Evolutionary conservation across 92 coral and sea anemone species (phyloP), one percentile per base, ranked within the genome.

Genomic region (Phenganax subtilis): DNA sequence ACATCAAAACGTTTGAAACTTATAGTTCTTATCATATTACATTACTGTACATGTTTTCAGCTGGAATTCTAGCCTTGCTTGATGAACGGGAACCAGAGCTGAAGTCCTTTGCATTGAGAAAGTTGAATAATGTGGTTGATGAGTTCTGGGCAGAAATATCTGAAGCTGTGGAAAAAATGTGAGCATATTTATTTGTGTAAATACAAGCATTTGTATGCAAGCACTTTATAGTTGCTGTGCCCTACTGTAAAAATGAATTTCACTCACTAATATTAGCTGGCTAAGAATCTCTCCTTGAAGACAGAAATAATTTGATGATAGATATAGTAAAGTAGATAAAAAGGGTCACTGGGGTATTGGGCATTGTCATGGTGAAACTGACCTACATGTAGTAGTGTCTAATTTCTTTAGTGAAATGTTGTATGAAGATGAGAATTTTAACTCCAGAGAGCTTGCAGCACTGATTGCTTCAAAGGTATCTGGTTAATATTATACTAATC

Each of bases 141-240:
- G 92, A 92, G 55, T 93, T 93, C 87, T 93, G 98, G 98, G 97
- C 98, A 55, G 98, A 93, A 81, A 93, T 93, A 55, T 93, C 98
- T 9, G 98, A 93, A 79, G 92, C 97, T 75, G 98, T 93, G 47
- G 97, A 80, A 58, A 93, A 93, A 86, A 93, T 93, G 98, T 93
- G 81, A 87, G 98, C 88, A 14, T 71, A 28, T 52, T 77, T n/a
- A 28, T 3, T 63, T 10, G 37, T 27, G 9, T 8, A 47, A 8
- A 77, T 16, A 20, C 17, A 8, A 4, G 9, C 16, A 20, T 31
- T 47, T 31, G 27, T 74, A 2, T 53, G n/a, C 55, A 9, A 51
- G 0, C 14, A 74, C 14, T 15, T 17, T 37, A 5, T 37, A 37
- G 47, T 37, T 37, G 47, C 47, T 37, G 25, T 20, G 25, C 25